These are phyloP conservation scores for Arctopsyche grandis DNA, from an alignment of 1,140 invertebrate species.

Conservation along the genomic window DNA sequence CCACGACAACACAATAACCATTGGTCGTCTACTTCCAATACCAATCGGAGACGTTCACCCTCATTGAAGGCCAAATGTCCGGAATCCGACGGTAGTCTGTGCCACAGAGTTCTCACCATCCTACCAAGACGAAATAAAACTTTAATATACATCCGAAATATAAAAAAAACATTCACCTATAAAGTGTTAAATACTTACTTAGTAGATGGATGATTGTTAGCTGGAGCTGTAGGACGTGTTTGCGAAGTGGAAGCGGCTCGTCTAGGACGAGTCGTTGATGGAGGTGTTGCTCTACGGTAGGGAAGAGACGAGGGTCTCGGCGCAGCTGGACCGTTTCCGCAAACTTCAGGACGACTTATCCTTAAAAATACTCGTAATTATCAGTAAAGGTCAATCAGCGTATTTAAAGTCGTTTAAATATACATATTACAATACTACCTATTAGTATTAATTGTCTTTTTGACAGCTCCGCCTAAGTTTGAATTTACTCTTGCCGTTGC, in stretches of 20 bases:
- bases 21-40: slow-evolving; percentile 80
- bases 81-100: slow-evolving; percentile 77
- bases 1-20: slow-evolving; percentile 81
- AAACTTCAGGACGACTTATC: slow-evolving; percentile 70
- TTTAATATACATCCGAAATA: background rate
- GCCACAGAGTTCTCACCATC: slow-evolving; percentile 78
- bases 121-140: slow-evolving; percentile 61
- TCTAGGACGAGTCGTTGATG: slow-evolving; percentile 67
- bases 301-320: slow-evolving; percentile 73
- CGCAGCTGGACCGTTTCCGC: slow-evolving; percentile 58
- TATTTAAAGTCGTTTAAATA: background rate
- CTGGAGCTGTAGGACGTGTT: slow-evolving; percentile 61
- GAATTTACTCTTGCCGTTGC: background rate
- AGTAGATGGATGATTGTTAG: slow-evolving; percentile 50
- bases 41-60: slow-evolving; percentile 77
- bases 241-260: slow-evolving; percentile 73
- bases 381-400: slow-evolving; percentile 6
- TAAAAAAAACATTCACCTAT: background rate
- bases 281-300: slow-evolving; percentile 67
- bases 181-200: slow-evolving; percentile 14
- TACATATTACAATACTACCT: slow-evolving; percentile 34
- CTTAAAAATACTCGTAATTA: slow-evolving; percentile 53
- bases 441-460: slow-evolving; percentile 46
- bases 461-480: slow-evolving; percentile 13
- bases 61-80: slow-evolving; percentile 83